These are phyloP conservation scores for Chelon auratus DNA, from an alignment of 2,797 vertebrate genomes.

Conservation along the genomic window DNA sequence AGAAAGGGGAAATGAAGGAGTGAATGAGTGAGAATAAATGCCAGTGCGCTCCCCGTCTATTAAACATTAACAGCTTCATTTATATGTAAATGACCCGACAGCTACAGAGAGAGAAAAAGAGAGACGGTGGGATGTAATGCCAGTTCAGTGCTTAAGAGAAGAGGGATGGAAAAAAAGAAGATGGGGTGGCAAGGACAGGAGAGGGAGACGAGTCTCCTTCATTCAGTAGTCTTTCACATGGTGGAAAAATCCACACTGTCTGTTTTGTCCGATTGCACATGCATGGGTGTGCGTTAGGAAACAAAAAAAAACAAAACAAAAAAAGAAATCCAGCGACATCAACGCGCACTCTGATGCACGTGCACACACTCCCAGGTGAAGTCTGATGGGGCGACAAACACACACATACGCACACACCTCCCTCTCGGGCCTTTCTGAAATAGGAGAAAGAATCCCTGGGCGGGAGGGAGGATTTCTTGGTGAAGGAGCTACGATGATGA, in stretches of 20 bases:
- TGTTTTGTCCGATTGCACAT: constrained; percentile 49
- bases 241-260: constrained; percentile 73
- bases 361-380: constrained; percentile 69
- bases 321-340: constrained; percentile 43
- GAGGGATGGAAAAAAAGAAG: constrained; percentile 9
- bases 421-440: constrained; percentile 55
- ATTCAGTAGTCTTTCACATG: constrained; percentile 81
- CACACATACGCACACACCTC: constrained; percentile 48
- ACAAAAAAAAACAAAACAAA: constrained; percentile 5
- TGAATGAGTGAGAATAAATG: constrained; percentile 74
- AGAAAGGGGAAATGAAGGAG: constrained; percentile 80
- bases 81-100: constrained; percentile 88
- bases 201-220: constrained; percentile 63
- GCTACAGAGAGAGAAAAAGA: constrained; percentile 68
- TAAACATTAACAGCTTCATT: constrained; percentile 90
- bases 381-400: constrained; percentile 65
- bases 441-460: constrained; percentile 39
- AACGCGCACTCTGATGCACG: constrained; percentile 66
- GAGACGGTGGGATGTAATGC: constrained; percentile 77
- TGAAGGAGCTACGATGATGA: constrained; percentile 23
- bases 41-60: constrained; percentile 83
- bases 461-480: constrained; percentile 33
- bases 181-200: constrained; percentile 5
- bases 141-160: constrained; percentile 76
- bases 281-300: constrained; percentile 39